A percentile compares a stretch with the other conserved stretches of the same genome.
Conservation (phyloP, 2,888 invertebrate species). For the Patella depressa region DNA sequence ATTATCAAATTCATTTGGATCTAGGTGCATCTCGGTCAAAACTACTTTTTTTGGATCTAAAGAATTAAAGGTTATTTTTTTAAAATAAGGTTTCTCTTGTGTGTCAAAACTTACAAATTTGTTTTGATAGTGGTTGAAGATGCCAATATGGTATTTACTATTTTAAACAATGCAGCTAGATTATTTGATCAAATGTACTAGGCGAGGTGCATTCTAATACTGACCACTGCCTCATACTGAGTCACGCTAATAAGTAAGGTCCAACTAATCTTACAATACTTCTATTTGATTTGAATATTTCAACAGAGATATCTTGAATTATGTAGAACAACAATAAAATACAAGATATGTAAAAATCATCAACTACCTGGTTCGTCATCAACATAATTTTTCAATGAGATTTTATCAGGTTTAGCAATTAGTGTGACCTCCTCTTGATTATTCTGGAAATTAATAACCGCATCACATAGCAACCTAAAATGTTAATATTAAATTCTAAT, state of each 20-base stretch:
- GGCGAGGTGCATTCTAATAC: too few species aligned
- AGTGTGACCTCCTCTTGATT: constrained; percentile 87
- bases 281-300: too few species aligned
- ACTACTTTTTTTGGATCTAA: constrained; percentile 79
- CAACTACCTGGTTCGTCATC: constrained; percentile 76
- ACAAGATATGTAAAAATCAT: too few species aligned
- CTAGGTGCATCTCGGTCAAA: constrained; percentile 83
- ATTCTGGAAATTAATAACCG: constrained; percentile 84
- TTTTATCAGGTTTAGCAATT: constrained; percentile 77
- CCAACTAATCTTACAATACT: too few species aligned
- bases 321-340: too few species aligned
- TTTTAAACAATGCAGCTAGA: too few species aligned
- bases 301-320: too few species aligned
- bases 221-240: too few species aligned
- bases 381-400: constrained; percentile 84
- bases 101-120: background rate
- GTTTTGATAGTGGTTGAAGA: background rate
- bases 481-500: constrained; percentile 13
- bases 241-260: too few species aligned
- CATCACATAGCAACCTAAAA: constrained; percentile 78
- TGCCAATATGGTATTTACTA: too few species aligned
- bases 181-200: too few species aligned
- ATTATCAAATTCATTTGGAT: constrained; percentile 81
- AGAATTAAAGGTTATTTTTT: constrained; percentile 15
- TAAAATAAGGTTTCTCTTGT: background rate